A percentile compares a stretch with the other conserved stretches of the same genome.
Conservation (phyloP, 2,113 vertebrate genomes). For the Suncus etruscus region DNA sequence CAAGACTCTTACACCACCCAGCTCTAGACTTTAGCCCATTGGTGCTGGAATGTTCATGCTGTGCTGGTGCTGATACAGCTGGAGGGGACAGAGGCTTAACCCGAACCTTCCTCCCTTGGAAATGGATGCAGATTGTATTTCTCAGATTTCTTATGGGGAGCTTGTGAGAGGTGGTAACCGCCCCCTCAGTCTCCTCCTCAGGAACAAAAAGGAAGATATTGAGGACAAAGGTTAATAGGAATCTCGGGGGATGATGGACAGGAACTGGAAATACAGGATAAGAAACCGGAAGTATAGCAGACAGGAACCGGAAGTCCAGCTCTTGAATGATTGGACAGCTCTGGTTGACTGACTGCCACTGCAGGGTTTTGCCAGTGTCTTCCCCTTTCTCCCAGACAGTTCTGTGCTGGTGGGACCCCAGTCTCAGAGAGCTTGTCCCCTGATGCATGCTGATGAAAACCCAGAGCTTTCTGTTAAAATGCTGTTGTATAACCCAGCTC, state of each 20-base stretch:
- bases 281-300: no score
- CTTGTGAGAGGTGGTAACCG: constrained; percentile 32
- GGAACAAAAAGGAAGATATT: background rate
- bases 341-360: background rate
- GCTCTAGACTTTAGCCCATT: background rate
- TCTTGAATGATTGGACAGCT: background rate
- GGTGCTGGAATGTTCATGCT: no score
- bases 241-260: background rate
- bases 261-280: no score
- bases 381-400: background rate
- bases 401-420: background rate
- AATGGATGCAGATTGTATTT: no score
- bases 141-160: no score
- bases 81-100: no score
- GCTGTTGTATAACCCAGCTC: background rate
- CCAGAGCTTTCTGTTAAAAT: background rate
- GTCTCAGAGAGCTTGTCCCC: background rate
- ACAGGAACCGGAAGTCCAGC: background rate
- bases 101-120: no score
- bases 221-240: constrained; percentile 19
- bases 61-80: background rate
- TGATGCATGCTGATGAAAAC: background rate
- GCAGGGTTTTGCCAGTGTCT: background rate
- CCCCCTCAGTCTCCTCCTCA: background rate
- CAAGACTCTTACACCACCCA: background rate